phyloP scores from a whole-genome alignment of 2,888 invertebrate species.

The Alcis repandata region DNA sequence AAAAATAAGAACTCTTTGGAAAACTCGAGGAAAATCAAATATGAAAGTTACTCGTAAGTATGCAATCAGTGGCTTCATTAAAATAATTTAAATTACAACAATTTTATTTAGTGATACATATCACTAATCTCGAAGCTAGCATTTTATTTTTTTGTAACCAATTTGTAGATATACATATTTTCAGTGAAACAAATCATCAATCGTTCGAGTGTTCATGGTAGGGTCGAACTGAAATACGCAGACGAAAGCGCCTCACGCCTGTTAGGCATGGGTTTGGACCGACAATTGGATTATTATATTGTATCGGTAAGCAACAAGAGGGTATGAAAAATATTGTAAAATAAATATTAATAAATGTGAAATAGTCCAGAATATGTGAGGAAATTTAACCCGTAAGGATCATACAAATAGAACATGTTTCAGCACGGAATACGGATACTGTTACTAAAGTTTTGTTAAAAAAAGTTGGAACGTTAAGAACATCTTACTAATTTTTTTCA shows the following conservation, averaged over 20 bases:
- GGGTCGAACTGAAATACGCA: constrained; percentile 56
- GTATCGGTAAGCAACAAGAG: constrained; percentile 60
- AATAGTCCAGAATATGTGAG: not conserved
- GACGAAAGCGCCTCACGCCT: constrained; percentile 74
- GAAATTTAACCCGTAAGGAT: not conserved
- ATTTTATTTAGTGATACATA: too few relatives aligned
- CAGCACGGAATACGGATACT: not conserved
- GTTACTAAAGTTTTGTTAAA: not conserved
- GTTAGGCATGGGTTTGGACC: constrained; percentile 74
- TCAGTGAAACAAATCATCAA: not conserved
- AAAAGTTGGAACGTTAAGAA: not conserved
- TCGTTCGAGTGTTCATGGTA: constrained; percentile 48
- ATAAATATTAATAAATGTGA: not conserved
- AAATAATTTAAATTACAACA: too few relatives aligned
- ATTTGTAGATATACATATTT: too few relatives aligned
- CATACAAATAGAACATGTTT: too few relatives aligned
- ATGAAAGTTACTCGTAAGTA: too few relatives aligned
- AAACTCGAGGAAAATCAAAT: too few relatives aligned
- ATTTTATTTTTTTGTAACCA: too few relatives aligned
- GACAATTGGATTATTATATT: constrained; percentile 79
- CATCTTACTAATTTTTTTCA: not conserved
- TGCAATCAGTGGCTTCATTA: too few relatives aligned
- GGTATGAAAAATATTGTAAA: constrained; percentile 32
- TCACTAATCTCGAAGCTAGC: too few relatives aligned
- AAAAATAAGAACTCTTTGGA: too few relatives aligned